Evolutionary conservation across 2,888 invertebrate genomes (phyloP).

Genomic region (Sinotaia quadrata): DNA sequence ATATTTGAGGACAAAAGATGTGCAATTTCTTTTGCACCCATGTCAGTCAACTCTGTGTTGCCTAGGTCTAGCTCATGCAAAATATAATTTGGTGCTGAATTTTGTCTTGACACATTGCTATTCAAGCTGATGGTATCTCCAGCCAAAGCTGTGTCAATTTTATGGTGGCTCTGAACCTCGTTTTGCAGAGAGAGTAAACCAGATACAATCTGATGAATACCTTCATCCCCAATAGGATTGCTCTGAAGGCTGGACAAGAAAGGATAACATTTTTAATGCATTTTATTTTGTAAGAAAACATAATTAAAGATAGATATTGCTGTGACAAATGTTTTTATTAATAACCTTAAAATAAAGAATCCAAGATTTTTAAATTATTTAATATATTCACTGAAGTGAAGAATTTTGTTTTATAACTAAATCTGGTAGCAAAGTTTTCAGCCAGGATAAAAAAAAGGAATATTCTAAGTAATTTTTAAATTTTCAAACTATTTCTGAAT

Average conservation of each 20-base stretch:
- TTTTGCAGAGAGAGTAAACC: conserved; percentile 40
- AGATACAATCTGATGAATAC: conserved; percentile 48
- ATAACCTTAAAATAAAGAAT: too few species aligned
- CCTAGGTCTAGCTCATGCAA: conserved; percentile 61
- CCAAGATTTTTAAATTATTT: too few species aligned
- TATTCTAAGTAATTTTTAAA: too few species aligned
- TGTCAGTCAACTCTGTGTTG: conserved; percentile 51
- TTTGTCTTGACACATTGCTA: conserved; percentile 8
- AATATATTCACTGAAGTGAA: too few species aligned
- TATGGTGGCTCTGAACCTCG: conserved; percentile 20
- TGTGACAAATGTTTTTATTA: too few species aligned
- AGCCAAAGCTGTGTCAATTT: background rate
- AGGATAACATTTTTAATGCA: background rate
- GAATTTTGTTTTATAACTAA: too few species aligned
- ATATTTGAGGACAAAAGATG: conserved; percentile 50
- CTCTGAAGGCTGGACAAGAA: conserved; percentile 52
- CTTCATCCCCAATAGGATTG: conserved; percentile 59
- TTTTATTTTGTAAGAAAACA: background rate
- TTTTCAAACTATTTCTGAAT: too few species aligned
- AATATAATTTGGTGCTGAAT: background rate
- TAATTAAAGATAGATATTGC: too few species aligned
- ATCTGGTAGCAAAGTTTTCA: too few species aligned
- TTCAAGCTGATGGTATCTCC: conserved; percentile 18
- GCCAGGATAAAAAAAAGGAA: too few species aligned
- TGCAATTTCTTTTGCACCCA: conserved; percentile 51